Evolutionary conservation across 2,113 vertebrate genomes (phyloP), one percentile per base, ranked within the genome.

Genomic region (Camelus bactrianus): DNA sequence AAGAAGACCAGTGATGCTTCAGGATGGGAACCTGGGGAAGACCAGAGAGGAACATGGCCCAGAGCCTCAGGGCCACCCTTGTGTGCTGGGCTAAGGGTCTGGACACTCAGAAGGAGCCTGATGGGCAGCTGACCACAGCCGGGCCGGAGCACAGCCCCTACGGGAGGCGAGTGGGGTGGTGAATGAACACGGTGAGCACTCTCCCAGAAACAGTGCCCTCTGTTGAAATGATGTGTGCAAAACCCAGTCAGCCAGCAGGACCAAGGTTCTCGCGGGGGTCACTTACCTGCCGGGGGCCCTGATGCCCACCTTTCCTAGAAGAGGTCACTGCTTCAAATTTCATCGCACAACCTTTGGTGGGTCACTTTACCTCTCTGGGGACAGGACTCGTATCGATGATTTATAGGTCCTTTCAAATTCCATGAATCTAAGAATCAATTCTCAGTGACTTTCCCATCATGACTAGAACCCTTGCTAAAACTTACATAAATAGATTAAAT

Each of bases 401-500:
- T 83, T 91, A 97, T 38, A 48, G 58, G 62, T 16, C 50, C 95
- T 95, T 94, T 97, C 89, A 89, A 28, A 54, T 77, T 48, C 77
- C 1, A 2, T 22, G 91, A 89, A 69, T 87, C 73, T 52, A 10
- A 83, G 86, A 93, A 80, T 96, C 93, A 83, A 26, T 94, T 92
- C 65, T 89, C 85, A 54, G 13, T 26, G 95, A 92, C 96, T 65
- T 90, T 86, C 86, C 93, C 85, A 64, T 93, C 93, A 62, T 0
- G 81, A 69, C 52, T 60, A 84, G 81, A 82, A 85, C 26, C 15
- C 89, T 76, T 0, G 2, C 89, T 82, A 60, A 94, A 82, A 97
- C 96, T 58, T 89, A 91, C 89, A 62, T 60, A 95, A 95, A 70
- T 67, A 94, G 97, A 97, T 87, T 83, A 97, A 93, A 62, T 75